phyloP scores from a whole-genome alignment of 2,888 invertebrate genomes.

The Luperina nickerlii region DNA sequence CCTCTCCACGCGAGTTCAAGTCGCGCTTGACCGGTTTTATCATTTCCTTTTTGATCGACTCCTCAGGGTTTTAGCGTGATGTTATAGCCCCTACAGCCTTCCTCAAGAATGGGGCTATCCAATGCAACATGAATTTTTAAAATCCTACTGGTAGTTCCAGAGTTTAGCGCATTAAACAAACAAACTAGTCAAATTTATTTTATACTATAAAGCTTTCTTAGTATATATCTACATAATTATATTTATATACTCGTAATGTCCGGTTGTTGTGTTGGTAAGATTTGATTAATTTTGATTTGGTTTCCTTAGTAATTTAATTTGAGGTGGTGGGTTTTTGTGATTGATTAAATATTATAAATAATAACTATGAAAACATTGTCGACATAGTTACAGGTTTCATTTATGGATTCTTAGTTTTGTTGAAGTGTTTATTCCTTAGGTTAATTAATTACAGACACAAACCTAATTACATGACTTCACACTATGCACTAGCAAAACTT shows the following conservation, averaged over 20 bases:
- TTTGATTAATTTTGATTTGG: slow-evolving; percentile 19
- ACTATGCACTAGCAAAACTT: not conserved
- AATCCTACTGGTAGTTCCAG: not conserved
- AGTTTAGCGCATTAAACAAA: no score
- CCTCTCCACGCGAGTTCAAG: no score
- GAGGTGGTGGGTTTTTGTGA: no score
- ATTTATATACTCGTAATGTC: not conserved
- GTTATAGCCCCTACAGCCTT: no score
- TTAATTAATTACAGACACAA: not conserved
- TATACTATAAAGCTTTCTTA: no score
- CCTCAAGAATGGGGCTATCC: no score
- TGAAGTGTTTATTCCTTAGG: not conserved
- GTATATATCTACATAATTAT: no score
- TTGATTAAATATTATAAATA: slow-evolving; percentile 3
- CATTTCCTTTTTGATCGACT: no score
- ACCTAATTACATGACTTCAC: not conserved
- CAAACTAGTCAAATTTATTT: no score
- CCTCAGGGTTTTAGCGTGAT: no score
- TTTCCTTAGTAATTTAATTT: not conserved
- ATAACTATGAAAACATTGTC: not conserved
- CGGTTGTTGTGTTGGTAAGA: not conserved
- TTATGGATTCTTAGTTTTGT: not conserved
- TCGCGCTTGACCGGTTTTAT: no score
- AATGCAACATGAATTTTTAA: no score
- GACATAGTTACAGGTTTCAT: not conserved